Evolutionary conservation across 2,888 invertebrate species (phyloP), one percentile per base, ranked within the genome.

Genomic region (Acrocyrtus sp.): DNA sequence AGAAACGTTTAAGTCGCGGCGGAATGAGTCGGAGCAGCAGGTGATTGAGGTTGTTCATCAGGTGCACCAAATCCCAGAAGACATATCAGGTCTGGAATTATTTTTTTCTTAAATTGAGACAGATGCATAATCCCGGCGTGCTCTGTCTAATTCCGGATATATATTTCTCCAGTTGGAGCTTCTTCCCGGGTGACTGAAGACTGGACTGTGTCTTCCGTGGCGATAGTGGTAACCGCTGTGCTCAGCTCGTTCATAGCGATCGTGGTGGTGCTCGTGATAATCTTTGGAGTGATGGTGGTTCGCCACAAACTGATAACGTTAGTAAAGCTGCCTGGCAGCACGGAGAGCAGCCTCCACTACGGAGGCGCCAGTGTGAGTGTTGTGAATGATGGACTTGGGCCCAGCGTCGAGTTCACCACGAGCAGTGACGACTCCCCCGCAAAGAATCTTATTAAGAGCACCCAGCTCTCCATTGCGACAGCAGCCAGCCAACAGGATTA

Each of bases 241-340:
- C 77, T 80, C 60, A 79, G 79, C 60, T 80, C 79, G 21, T 80
- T 80, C 62, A 76, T 80, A 19, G 81, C 81, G 10, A 80, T 81
- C 29, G 61, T 80, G 45, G 75, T 78, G 58, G 81, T 81, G 47
- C 78, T 80, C 17, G 73, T 80, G 41, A 65, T 81, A 50, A 77
- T 80, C 43, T 78, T 72, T 51, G 67, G 72, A 21, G 80, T 72
- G 15, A 66, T 80, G 60, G 75, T 80, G 62, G 74, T 78, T 57
- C 77, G 78, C 45, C 76, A 76, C 66, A 76, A 76, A 56, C 60
- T 72, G 58, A 60, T 65, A 65, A 53, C 72, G 57, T 72, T 72
- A 65, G 72, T 65, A 47, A 65, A 72, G 63, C 53, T 72, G 53
- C 72, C 72, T 22, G 72, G 72, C 39, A 72, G 65, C 39, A 65